Evolutionary conservation across 2,888 invertebrate species (phyloP).

Genomic region (Drosophila cognata): DNA sequence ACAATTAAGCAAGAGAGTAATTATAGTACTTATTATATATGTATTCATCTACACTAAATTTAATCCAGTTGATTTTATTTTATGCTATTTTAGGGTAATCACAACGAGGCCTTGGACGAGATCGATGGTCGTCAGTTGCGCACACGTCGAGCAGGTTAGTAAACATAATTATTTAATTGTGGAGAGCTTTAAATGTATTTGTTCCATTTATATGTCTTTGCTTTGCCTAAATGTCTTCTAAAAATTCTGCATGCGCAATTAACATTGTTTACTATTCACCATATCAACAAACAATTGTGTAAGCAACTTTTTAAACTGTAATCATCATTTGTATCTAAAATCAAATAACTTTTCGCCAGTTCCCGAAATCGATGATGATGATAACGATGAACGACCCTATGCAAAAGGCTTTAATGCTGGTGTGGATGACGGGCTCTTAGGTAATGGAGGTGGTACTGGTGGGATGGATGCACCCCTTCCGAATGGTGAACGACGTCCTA

Average conservation of each 20-base stretch:
- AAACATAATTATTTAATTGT: slow-evolving; percentile 1
- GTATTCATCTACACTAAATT: neutral
- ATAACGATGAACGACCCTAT: slow-evolving; percentile 85
- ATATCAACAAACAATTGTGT: slow-evolving; percentile 43
- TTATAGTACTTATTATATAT: slow-evolving; percentile 5
- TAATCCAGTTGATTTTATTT: slow-evolving; percentile 8
- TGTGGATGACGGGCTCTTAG: slow-evolving; percentile 88
- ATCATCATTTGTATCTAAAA: neutral
- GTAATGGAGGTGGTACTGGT: slow-evolving; percentile 74
- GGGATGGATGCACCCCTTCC: slow-evolving; percentile 18
- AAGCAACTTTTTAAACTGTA: slow-evolving; percentile 25
- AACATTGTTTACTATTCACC: slow-evolving; percentile 4
- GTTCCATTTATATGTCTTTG: slow-evolving; percentile 18
- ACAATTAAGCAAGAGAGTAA: slow-evolving; percentile 15
- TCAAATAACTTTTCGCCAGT: slow-evolving; percentile 31
- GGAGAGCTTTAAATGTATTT: neutral
- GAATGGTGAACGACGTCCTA: slow-evolving; percentile 72
- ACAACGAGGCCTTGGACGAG: slow-evolving; percentile 34
- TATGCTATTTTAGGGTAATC: slow-evolving; percentile 46
- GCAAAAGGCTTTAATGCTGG: slow-evolving; percentile 86
- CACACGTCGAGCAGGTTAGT: slow-evolving; percentile 63
- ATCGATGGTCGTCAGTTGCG: slow-evolving; percentile 44
- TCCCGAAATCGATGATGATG: slow-evolving; percentile 85
- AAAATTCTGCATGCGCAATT: slow-evolving; percentile 17
- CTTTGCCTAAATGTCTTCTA: slow-evolving; percentile 27